A percentile compares a stretch with the other conserved stretches of the same genome.
These are phyloP conservation scores for Melanotaenia boesemani DNA, from an alignment of 2,797 vertebrate species.

Conservation along the genomic window DNA sequence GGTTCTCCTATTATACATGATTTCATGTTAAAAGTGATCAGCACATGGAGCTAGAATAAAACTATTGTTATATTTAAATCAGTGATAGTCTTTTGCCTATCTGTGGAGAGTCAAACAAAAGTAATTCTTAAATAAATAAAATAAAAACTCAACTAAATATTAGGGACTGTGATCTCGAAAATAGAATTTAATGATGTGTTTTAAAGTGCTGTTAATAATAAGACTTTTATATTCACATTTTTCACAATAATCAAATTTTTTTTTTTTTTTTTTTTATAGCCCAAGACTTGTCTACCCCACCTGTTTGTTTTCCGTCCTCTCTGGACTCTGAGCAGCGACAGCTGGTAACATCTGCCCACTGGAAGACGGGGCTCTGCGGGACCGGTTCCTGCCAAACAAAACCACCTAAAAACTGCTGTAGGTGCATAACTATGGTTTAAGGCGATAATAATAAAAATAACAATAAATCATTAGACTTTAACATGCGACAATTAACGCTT, in stretches of 20 bases:
- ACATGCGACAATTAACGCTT: neutral
- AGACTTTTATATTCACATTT: neutral
- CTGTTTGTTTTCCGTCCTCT: constrained; percentile 18
- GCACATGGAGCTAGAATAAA: neutral
- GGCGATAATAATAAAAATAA: too few relatives aligned
- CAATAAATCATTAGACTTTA: too few relatives aligned
- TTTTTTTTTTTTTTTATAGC: too few relatives aligned
- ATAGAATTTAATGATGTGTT: too few relatives aligned
- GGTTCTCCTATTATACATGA: neutral
- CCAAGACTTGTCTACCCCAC: neutral
- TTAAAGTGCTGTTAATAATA: neutral
- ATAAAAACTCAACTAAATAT: too few relatives aligned
- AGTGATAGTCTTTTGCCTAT: neutral
- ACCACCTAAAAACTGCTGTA: neutral
- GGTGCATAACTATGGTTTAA: neutral
- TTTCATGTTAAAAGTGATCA: neutral
- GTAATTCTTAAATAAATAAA: neutral
- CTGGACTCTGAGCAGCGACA: constrained; percentile 6
- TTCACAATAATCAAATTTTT: neutral
- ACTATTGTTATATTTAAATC: too few relatives aligned
- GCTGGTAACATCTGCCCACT: constrained; percentile 40
- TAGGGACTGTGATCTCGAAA: too few relatives aligned
- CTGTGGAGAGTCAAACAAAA: neutral
- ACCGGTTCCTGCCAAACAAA: constrained; percentile 13
- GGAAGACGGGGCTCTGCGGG: neutral